Evolutionary conservation across 2,888 invertebrate species (phyloP).

Genomic region (Drosophila eohydei): DNA sequence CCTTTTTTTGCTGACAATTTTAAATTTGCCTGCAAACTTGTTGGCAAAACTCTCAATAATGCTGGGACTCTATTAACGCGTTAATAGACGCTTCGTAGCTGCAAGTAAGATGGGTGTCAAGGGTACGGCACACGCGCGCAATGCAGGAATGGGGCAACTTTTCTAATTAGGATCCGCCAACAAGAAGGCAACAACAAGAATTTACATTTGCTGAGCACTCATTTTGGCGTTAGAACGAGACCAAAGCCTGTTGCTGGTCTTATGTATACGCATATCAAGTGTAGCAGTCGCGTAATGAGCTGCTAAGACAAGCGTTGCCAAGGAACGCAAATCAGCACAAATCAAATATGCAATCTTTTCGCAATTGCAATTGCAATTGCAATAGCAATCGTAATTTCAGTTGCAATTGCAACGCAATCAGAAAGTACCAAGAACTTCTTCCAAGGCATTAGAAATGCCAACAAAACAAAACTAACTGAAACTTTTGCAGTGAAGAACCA

Average conservation of each 20-base stretch:
- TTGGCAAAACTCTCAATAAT: slow-evolving; percentile 64
- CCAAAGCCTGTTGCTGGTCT: slow-evolving; percentile 30
- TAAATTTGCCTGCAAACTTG: slow-evolving; percentile 56
- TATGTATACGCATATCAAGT: slow-evolving; percentile 50
- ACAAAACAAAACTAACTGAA: slow-evolving; percentile 59
- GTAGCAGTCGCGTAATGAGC: slow-evolving; percentile 43
- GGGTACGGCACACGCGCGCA: slow-evolving; percentile 21
- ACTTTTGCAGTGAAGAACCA: slow-evolving; percentile 48
- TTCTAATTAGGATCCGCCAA: slow-evolving; percentile 68
- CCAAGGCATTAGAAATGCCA: slow-evolving; percentile 58
- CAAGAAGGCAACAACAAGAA: slow-evolving; percentile 5
- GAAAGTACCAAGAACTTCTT: slow-evolving; percentile 49
- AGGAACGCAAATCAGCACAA: slow-evolving; percentile 52
- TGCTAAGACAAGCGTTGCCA: slow-evolving; percentile 39
- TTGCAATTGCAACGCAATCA: slow-evolving; percentile 53
- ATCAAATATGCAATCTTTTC: slow-evolving; percentile 65
- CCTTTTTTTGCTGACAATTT: slow-evolving; percentile 60
- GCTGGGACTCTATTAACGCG: slow-evolving; percentile 62
- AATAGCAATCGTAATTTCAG: slow-evolving; percentile 38
- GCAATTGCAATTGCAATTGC: slow-evolving; percentile 40
- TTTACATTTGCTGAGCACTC: slow-evolving; percentile 19
- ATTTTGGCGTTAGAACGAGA: slow-evolving; percentile 4
- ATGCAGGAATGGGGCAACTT: slow-evolving; percentile 59
- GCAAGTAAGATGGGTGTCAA: slow-evolving; percentile 3
- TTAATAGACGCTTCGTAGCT: slow-evolving; percentile 44